Evolutionary conservation across 2,797 vertebrate species (phyloP).

Genomic region (Chloroceryle amazona): DNA sequence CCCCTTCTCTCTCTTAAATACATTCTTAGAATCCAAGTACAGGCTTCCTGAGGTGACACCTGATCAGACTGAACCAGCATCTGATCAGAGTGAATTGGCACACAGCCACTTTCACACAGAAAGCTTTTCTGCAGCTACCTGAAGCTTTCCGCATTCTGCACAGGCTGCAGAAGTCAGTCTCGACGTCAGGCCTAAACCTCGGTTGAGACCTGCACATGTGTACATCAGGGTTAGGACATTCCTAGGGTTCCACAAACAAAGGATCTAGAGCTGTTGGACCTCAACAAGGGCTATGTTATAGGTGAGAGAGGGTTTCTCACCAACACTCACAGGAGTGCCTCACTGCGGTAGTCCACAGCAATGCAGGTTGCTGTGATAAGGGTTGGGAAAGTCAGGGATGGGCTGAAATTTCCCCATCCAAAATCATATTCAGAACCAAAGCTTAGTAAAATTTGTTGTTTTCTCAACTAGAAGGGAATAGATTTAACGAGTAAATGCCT

Average conservation of each 20-base stretch:
- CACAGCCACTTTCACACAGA: not conserved
- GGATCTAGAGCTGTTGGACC: not conserved
- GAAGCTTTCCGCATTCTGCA: not conserved
- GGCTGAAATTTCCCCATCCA: not conserved
- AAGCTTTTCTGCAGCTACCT: not conserved
- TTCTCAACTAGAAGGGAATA: not conserved
- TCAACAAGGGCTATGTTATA: not conserved
- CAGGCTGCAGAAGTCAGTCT: not conserved
- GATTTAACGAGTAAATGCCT: not conserved
- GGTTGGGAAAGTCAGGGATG: not conserved
- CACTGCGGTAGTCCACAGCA: not conserved
- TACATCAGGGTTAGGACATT: not conserved
- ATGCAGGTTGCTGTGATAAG: not conserved
- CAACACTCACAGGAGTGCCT: not conserved
- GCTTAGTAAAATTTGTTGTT: not conserved
- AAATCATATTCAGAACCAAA: not conserved
- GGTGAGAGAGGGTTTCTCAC: not conserved
- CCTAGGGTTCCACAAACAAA: not conserved
- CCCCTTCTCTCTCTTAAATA: not conserved
- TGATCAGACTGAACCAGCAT: not conserved
- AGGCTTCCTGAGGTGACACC: not conserved
- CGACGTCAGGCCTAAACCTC: not conserved
- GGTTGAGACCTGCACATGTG: not conserved
- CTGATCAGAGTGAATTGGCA: not conserved
- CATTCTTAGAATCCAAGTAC: not conserved